These are phyloP conservation scores for Enteromius argenteus DNA, from an alignment of 2,797 vertebrate genomes.

Conservation along the genomic window DNA sequence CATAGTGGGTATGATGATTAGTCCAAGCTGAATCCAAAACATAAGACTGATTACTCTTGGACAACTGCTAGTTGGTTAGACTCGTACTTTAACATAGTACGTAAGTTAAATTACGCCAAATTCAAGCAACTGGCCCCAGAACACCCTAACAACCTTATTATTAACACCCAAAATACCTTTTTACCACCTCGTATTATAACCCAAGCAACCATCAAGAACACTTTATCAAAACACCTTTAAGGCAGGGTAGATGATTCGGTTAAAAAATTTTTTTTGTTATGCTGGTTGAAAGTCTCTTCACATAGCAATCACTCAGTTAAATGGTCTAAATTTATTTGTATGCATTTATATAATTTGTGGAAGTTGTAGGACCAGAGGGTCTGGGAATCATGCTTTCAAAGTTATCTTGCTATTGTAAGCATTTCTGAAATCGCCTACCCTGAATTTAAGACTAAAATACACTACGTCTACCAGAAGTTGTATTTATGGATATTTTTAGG, in stretches of 20 bases:
- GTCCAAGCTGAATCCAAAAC: neutral
- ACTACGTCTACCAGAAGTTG: neutral
- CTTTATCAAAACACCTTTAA: neutral
- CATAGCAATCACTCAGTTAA: too few species aligned
- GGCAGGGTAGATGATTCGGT: too few species aligned
- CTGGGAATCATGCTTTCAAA: too few species aligned
- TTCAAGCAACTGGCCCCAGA: neutral
- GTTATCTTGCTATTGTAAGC: too few species aligned
- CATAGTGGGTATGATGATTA: neutral
- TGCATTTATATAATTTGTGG: too few species aligned
- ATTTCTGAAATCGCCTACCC: too few species aligned
- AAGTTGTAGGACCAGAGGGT: too few species aligned
- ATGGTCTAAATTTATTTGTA: too few species aligned
- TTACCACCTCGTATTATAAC: neutral
- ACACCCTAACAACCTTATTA: neutral
- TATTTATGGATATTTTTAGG: too few species aligned
- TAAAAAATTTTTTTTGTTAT: too few species aligned
- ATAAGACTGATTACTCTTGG: neutral
- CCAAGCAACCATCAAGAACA: neutral
- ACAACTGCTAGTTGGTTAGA: neutral
- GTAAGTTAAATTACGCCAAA: neutral
- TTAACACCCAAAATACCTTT: neutral
- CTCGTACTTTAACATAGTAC: neutral
- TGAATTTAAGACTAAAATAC: neutral
- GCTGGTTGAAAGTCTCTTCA: too few species aligned